phyloP scores from a whole-genome alignment of 2,888 invertebrate species.

The Hybos culiciformis region DNA sequence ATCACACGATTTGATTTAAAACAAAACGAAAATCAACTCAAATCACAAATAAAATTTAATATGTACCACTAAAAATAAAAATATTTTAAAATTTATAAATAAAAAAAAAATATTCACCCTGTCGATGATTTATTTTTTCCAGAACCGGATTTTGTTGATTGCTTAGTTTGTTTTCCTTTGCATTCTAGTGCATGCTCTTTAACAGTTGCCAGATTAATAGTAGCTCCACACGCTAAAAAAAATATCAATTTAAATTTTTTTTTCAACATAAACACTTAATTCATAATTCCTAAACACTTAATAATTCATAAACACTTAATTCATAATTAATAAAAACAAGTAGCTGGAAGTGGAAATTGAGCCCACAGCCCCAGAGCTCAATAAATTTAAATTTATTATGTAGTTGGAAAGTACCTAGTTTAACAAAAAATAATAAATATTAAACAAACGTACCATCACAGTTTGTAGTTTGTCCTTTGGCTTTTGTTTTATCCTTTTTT shows the following conservation, averaged over 20 bases:
- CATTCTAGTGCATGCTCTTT: slow-evolving; percentile 81
- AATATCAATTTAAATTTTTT: too few relatives aligned
- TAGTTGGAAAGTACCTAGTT: background rate
- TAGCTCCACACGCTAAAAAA: slow-evolving; percentile 64
- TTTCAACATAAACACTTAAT: background rate
- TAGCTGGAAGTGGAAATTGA: too few relatives aligned
- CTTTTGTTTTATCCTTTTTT: slow-evolving; percentile 54
- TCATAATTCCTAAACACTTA: background rate
- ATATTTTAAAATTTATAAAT: background rate
- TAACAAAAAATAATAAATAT: background rate
- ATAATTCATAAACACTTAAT: too few relatives aligned
- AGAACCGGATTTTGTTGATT: slow-evolving; percentile 18
- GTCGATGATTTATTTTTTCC: slow-evolving; percentile 20
- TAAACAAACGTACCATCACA: slow-evolving; percentile 22
- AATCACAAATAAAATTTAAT: slow-evolving; percentile 7
- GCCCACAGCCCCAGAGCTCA: too few relatives aligned
- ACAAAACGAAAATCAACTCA: too few relatives aligned
- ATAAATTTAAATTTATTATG: background rate
- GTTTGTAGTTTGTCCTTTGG: slow-evolving; percentile 28
- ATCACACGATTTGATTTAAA: too few relatives aligned
- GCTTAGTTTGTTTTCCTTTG: slow-evolving; percentile 33
- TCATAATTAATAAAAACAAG: too few relatives aligned
- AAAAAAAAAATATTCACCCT: slow-evolving; percentile 16
- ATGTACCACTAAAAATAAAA: slow-evolving; percentile 5
- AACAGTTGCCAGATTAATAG: slow-evolving; percentile 74